Percentiles rank a stretch among this genome's conserved stretches.
Evolutionary conservation across 2,797 vertebrate genomes (phyloP).

Genomic region (Pipistrellus pipistrellus): DNA sequence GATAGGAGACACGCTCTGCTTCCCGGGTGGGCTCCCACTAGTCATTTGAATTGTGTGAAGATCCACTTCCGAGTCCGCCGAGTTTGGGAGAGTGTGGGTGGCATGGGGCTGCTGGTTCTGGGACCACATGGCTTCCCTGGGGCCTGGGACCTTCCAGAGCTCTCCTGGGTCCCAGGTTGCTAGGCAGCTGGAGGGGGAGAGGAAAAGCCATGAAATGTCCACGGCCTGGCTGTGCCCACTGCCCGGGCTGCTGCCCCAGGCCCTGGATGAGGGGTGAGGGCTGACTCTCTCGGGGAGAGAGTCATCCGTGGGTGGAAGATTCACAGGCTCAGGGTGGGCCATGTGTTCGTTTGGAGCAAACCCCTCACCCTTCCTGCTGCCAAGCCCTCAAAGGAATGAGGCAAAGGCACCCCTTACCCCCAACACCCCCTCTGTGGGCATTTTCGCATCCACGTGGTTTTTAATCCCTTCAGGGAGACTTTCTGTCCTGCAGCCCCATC

Average conservation of each 20-base stretch:
- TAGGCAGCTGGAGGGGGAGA: background rate
- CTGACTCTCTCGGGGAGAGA: background rate
- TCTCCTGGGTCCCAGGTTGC: background rate
- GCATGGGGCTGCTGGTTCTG: background rate
- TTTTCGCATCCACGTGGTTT: slow-evolving; percentile 71
- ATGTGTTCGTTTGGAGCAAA: background rate
- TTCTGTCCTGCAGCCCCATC: background rate
- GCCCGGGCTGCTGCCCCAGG: background rate
- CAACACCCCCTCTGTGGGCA: slow-evolving; percentile 7
- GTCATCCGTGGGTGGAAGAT: background rate
- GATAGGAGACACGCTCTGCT: background rate
- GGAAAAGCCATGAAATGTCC: background rate
- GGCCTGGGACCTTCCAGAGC: background rate
- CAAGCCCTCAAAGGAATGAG: background rate
- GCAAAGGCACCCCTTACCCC: background rate
- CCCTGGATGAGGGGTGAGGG: background rate
- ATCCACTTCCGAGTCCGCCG: background rate
- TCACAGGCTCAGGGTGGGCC: background rate
- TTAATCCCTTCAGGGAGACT: slow-evolving; percentile 50
- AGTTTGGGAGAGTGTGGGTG: background rate
- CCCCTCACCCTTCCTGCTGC: background rate
- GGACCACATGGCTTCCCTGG: background rate
- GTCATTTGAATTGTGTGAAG: background rate
- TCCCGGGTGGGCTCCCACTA: background rate
- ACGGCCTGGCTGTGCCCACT: background rate